A percentile compares a stretch with the other conserved stretches of the same genome.
These are phyloP conservation scores for Brachionichthys hirsutus DNA, from an alignment of 2,113 vertebrate species.

Conservation along the genomic window DNA sequence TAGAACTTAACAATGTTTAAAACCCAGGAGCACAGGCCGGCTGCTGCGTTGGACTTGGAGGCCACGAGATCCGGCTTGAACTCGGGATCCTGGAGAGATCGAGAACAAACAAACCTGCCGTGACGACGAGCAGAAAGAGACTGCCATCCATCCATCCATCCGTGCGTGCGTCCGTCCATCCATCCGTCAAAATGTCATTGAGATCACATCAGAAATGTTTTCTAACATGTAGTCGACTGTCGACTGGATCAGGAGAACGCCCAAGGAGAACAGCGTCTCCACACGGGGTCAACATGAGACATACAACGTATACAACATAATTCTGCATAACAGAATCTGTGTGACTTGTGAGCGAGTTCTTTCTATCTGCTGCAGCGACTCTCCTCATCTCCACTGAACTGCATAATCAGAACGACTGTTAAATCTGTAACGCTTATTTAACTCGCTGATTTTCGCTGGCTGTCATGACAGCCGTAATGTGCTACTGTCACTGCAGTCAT, in stretches of 20 bases:
- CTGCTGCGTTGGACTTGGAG: slow-evolving; percentile 85
- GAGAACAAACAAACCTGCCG: background rate
- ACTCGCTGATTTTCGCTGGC: slow-evolving; percentile 39
- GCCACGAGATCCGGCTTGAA: slow-evolving; percentile 88
- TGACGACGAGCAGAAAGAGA: no score
- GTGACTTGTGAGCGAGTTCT: background rate
- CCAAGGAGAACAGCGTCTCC: no score
- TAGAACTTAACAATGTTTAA: slow-evolving; percentile 90
- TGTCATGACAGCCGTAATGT: slow-evolving; percentile 46
- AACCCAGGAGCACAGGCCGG: slow-evolving; percentile 97
- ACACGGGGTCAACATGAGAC: no score
- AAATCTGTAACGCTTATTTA: slow-evolving; percentile 52
- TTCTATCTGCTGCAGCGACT: slow-evolving; percentile 19
- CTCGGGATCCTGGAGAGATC: slow-evolving; percentile 80
- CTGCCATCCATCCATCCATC: no score
- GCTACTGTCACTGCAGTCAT: slow-evolving; percentile 35
- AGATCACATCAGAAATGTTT: no score
- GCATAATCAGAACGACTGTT: slow-evolving; percentile 44
- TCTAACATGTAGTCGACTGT: no score
- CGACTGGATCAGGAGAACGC: no score
- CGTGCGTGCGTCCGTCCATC: no score
- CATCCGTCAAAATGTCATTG: no score
- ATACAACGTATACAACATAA: background rate
- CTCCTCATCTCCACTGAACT: slow-evolving; percentile 35
- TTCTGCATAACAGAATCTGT: background rate